These are phyloP conservation scores for Limnephilus marmoratus DNA, from an alignment of 2,888 invertebrate genomes.

Conservation along the genomic window DNA sequence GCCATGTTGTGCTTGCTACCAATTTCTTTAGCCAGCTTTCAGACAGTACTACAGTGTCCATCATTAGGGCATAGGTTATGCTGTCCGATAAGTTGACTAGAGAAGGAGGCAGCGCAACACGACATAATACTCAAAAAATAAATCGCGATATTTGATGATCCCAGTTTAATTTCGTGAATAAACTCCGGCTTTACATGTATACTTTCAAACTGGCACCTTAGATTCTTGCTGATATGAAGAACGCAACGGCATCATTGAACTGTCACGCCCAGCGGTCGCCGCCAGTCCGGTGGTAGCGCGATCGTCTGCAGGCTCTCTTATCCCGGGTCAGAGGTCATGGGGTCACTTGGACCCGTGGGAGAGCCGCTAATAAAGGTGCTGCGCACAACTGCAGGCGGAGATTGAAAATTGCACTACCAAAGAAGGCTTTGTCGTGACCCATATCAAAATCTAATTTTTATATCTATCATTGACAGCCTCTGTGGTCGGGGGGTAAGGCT, in stretches of 20 bases:
- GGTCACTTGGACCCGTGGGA: conserved; percentile 16
- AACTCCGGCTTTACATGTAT: background rate
- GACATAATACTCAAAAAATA: too few relatives aligned
- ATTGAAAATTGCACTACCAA: background rate
- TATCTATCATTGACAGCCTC: background rate
- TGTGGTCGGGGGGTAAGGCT: too few relatives aligned
- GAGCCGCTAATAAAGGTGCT: background rate
- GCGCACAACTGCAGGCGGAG: background rate
- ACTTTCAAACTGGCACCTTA: background rate
- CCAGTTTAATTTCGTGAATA: background rate
- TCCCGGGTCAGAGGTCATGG: background rate
- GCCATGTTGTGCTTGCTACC: too few relatives aligned
- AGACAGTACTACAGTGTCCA: too few relatives aligned
- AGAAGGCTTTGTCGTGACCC: background rate
- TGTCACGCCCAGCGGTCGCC: background rate
- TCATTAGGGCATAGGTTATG: too few relatives aligned
- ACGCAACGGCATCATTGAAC: background rate
- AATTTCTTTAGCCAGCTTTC: too few relatives aligned
- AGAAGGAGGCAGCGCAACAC: too few relatives aligned
- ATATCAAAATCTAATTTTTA: background rate
- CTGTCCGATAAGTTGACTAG: too few relatives aligned
- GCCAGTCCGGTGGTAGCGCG: conserved; percentile 4
- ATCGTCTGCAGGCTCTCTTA: background rate
- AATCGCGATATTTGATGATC: background rate
- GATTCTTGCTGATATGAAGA: background rate